A percentile compares a stretch with the other conserved stretches of the same genome.
These are phyloP conservation scores for Catajapyx aquilonaris DNA, from an alignment of 1,140 invertebrate genomes.

Conservation along the genomic window DNA sequence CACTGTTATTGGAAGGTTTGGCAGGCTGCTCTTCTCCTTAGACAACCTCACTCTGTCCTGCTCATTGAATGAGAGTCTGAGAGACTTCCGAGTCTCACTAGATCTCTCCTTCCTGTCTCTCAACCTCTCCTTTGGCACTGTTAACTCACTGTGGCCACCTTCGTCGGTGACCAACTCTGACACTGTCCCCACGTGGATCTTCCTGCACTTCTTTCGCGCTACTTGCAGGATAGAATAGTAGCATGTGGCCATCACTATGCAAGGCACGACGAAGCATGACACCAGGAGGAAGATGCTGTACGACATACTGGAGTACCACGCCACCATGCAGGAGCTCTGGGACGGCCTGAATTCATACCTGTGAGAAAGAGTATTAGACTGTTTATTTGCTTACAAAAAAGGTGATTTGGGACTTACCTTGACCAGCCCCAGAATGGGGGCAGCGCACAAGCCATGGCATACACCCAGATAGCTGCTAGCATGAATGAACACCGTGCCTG, in stretches of 20 bases:
- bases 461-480: no score
- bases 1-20: no score
- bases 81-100: neutral
- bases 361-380: neutral
- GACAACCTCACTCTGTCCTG: no score
- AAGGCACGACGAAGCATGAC: constrained; percentile 8
- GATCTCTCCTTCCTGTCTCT: no score
- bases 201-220: constrained; percentile 10
- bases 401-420: no score
- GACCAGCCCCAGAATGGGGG: no score
- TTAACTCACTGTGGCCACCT: neutral
- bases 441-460: no score
- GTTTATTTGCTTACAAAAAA: no score
- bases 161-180: neutral
- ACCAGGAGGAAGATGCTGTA: constrained; percentile 9
- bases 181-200: constrained; percentile 11
- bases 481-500: no score
- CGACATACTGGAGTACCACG: constrained; percentile 6
- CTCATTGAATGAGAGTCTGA: neutral
- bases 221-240: constrained; percentile 13
- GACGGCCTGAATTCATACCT: constrained; percentile 8
- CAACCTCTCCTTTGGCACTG: neutral
- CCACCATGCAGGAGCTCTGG: constrained; percentile 8
- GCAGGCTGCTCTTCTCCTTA: no score
- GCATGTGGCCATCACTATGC: constrained; percentile 10